A percentile compares a stretch with the other conserved stretches of the same genome.
Conservation (phyloP, 2,797 vertebrate genomes). For the Cetoscarus ocellatus region DNA sequence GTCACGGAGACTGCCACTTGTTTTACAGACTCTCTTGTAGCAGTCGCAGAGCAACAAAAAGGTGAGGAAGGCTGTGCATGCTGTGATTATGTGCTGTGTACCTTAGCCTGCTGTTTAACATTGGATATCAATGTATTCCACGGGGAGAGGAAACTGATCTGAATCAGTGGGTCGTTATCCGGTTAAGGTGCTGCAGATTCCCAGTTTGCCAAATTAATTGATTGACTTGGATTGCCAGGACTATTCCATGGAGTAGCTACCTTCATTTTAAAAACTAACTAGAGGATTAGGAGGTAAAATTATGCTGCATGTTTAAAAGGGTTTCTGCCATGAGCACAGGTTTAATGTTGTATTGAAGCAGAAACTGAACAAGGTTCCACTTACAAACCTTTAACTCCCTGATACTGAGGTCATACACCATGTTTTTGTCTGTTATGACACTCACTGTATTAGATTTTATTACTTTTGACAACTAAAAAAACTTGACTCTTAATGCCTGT, state of each 20-base stretch:
- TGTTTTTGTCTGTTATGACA: too few relatives aligned
- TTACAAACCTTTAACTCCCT: background rate
- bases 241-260: background rate
- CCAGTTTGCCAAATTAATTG: conserved; percentile 13
- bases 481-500: too few relatives aligned
- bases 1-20: conserved; percentile 53
- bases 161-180: conserved; percentile 17
- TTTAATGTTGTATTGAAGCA: background rate
- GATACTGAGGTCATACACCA: background rate
- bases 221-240: conserved; percentile 12
- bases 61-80: conserved; percentile 57
- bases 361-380: background rate
- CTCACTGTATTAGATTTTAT: too few relatives aligned
- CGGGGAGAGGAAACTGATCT: conserved; percentile 5
- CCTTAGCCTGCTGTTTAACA: conserved; percentile 56
- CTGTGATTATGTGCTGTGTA: conserved; percentile 56
- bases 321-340: background rate
- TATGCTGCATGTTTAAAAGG: background rate
- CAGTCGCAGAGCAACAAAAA: conserved; percentile 40
- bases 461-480: too few relatives aligned
- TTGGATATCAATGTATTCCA: conserved; percentile 59
- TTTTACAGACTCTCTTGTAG: conserved; percentile 65
- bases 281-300: background rate
- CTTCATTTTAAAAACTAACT: background rate
- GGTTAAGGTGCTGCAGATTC: conserved; percentile 27